A percentile compares a stretch with the other conserved stretches of the same genome.
These are phyloP conservation scores for Enteromius argenteus DNA, from an alignment of 2,797 vertebrate species.

Conservation along the genomic window DNA sequence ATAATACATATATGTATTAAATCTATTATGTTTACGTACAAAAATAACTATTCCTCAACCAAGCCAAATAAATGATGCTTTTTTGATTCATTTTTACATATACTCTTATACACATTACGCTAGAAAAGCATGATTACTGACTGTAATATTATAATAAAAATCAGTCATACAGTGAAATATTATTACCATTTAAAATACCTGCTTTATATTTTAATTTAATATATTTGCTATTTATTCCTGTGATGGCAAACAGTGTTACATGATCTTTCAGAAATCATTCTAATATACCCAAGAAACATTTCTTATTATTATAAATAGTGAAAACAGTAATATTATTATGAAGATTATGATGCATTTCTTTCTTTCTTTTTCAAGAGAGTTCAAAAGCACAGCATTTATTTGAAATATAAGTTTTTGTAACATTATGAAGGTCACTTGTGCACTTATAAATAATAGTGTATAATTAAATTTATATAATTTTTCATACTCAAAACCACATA, in stretches of 20 bases:
- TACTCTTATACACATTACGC: not conserved
- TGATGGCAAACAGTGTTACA: not conserved
- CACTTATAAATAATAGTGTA: not conserved
- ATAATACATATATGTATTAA: not conserved
- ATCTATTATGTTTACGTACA: not conserved
- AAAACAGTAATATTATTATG: not conserved
- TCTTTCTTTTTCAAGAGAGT: not conserved
- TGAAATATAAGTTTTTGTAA: not conserved
- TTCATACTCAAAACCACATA: not conserved
- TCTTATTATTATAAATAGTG: not conserved
- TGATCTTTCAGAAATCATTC: conserved; percentile 9
- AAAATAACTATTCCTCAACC: not conserved
- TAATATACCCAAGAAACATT: not conserved
- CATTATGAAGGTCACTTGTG: not conserved
- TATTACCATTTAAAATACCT: not conserved
- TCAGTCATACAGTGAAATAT: not conserved
- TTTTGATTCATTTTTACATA: not conserved
- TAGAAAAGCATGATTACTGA: not conserved
- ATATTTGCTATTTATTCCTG: not conserved
- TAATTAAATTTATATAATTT: not conserved
- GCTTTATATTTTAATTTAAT: not conserved
- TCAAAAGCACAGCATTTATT: not conserved
- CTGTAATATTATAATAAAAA: not conserved
- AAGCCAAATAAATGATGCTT: not conserved
- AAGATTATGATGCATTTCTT: too few relatives aligned